Base-by-base conservation (phyloP, 2,888 invertebrate species). In the Epicampocera succincta region DNA sequence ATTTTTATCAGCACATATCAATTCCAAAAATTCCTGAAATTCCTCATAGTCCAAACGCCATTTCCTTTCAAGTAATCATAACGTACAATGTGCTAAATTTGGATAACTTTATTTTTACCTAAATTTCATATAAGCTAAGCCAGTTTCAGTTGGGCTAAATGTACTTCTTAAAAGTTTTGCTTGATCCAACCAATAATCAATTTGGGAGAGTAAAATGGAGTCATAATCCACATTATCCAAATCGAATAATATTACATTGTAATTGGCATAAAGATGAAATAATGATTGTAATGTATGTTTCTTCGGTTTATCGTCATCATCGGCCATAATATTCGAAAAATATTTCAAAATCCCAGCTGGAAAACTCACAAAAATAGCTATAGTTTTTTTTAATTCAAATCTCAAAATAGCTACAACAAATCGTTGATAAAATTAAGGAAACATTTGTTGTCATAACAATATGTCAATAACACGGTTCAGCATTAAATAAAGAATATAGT, bases 31-130 rank as follows among this genome's bases (percentile, higher is more conserved):
- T 21, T 86, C 84, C n/a, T 83, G 25, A 76, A 86, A 87, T 15
- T 87, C 87, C 52, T 87, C 85, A 78, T 77, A 87, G 63, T 86
- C 85, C 29, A 87, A 78, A 3, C 87, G 85, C 87, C 86, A 87
- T 74, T 87, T 87, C 56, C 87, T 87, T 13, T 8, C 13, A 25
- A 54, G 52, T 33, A 8, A 1, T 33, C 1, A 33, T 3, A 9
- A 33, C 1, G 33, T 25, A 25, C 2, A 3, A 25, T 33, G 3
- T 33, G 3, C 8, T 9, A 33, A 33, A 8, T 6, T 33, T 5
- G 8, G 33, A 8, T 33, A 1, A 8, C 33, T 9, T 33, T 33
- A 33, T 33, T 15, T 19, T 54, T 66, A 87, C 87, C 84, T 87
- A 61, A 86, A 87, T 83, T 86, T 86, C 85, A 86, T 86, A 68